These are phyloP conservation scores for Tragulus kanchil DNA, from an alignment of 2,113 vertebrate species.

Conservation along the genomic window DNA sequence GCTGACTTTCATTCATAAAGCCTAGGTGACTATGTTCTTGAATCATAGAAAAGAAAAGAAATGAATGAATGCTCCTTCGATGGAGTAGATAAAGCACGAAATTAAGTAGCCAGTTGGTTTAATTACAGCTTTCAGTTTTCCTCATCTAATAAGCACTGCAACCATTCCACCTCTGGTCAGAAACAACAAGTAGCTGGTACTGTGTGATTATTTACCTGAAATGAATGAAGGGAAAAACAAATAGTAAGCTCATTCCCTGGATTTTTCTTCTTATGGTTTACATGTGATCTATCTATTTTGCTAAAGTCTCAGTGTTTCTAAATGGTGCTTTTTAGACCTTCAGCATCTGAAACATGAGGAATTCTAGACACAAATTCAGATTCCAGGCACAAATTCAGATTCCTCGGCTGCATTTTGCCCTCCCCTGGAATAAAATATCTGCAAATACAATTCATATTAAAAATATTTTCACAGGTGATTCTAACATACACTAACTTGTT, in stretches of 20 bases:
- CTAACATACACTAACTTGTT: neutral
- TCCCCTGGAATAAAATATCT: neutral
- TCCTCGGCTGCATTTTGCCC: neutral
- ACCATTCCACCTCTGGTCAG: constrained; percentile 4
- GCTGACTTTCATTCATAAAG: constrained; percentile 72
- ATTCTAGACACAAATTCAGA: neutral
- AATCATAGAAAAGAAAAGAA: constrained; percentile 54
- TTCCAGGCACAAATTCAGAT: neutral
- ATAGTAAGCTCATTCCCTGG: neutral
- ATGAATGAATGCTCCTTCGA: constrained; percentile 30
- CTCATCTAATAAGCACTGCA: neutral
- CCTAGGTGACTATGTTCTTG: constrained; percentile 60
- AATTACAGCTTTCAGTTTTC: constrained; percentile 27
- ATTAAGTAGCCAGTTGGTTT: constrained; percentile 17
- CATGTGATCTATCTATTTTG: constrained; percentile 4
- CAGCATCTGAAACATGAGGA: neutral
- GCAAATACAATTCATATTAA: neutral
- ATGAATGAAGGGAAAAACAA: constrained; percentile 36
- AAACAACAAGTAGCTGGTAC: constrained; percentile 26
- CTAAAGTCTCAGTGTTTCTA: neutral
- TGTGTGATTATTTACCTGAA: constrained; percentile 18
- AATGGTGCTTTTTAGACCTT: neutral
- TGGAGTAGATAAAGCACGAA: neutral
- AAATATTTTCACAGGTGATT: neutral
- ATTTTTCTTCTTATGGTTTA: constrained; percentile 25